Evolutionary conservation across 2,797 vertebrate species (phyloP), one percentile per base, ranked within the genome.

Genomic region (Typhlichthys subterraneus): DNA sequence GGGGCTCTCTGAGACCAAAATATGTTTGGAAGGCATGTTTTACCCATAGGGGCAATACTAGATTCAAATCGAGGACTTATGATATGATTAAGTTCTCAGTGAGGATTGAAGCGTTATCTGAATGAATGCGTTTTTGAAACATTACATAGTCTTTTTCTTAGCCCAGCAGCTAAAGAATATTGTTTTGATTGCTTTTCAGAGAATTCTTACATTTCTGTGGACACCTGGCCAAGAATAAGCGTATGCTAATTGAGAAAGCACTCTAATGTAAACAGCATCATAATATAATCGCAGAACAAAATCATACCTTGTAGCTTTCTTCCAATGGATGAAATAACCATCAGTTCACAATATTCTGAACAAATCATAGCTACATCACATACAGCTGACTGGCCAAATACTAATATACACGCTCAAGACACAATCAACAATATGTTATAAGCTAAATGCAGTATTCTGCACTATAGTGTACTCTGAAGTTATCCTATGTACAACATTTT

Each of bases 401-500:
- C 73, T 82, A 77, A 84, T 79, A 72, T 60, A 76, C 70, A 88
- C 76, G 81, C 72, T 82, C 75, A 65, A 74, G 80, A 81, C 87
- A 76, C 83, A 73, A 83, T 80, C 76, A 67, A 88, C 84, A 53
- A 77, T 83, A 80, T 83, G 69, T 85, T 81, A 88, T 78, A 76
- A 76, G 73, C 77, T 74, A 72, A 82, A 69, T 14, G 78, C 76
- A 80, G 83, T 67, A 57, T 63, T 76, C 72, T 69, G 70, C 60
- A 69, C 79, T 63, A 65, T 62, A 80, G 75, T 77, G 69, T 61
- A 76, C 74, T 72, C 70, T 17, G 79, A 50, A 55, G 73, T 59
- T 61, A 52, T 73, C 45, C 0, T 83, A 87, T 86, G 65, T 81
- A 86, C 86, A 85, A 77, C 80, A 66, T 76, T 38, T 55, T 65